Conservation (phyloP, 1,140 invertebrate species). For the Lordiphosa collinella region DNA sequence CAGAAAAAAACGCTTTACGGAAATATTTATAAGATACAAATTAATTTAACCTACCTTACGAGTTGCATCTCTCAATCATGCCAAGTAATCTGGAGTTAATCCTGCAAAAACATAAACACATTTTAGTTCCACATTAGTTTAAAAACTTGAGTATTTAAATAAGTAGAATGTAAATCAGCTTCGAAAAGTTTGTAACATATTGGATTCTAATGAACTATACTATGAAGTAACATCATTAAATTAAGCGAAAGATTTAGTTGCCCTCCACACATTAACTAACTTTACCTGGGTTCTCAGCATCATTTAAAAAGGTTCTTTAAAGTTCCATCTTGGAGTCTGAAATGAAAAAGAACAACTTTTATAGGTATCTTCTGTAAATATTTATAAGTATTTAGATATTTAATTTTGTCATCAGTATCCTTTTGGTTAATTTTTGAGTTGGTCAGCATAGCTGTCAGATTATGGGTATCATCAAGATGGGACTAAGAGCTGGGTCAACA, state of each 20-base stretch:
- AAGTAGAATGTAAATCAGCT: slow-evolving; percentile 33
- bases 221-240: slow-evolving; percentile 56
- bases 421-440: slow-evolving; percentile 53
- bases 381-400: not conserved
- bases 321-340: too few relatives aligned
- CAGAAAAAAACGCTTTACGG: slow-evolving; percentile 26
- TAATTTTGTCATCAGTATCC: slow-evolving; percentile 40
- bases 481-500: not conserved
- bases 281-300: too few relatives aligned
- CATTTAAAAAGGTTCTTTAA: too few relatives aligned
- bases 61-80: too few relatives aligned
- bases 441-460: slow-evolving; percentile 48
- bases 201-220: slow-evolving; percentile 76
- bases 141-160: not conserved
- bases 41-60: slow-evolving; percentile 19
- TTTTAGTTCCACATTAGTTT: not conserved
- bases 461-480: slow-evolving; percentile 35
- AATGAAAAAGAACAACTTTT: not conserved
- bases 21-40: not conserved
- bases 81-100: too few relatives aligned
- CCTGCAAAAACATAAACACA: slow-evolving; percentile 4
- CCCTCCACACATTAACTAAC: not conserved
- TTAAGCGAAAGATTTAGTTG: too few relatives aligned
- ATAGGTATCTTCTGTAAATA: not conserved
- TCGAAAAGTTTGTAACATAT: slow-evolving; percentile 68